Evolutionary conservation across 1,140 invertebrate genomes (phyloP).

Genomic region (Procambarus clarkii): DNA sequence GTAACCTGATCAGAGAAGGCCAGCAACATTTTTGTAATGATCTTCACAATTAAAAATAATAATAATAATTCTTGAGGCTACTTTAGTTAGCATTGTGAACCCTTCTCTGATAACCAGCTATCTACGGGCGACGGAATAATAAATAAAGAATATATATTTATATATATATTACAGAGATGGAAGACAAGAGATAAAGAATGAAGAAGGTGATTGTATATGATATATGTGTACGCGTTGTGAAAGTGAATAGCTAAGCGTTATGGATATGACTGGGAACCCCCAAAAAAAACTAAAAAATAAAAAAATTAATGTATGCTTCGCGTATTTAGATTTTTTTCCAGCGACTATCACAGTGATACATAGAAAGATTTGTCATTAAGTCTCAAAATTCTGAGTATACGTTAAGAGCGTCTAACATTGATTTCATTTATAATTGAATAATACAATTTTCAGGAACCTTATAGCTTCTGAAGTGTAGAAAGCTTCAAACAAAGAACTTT

Average conservation of each 20-base stretch:
- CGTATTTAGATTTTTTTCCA: not conserved
- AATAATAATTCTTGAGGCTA: not conserved
- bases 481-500: slow-evolving; percentile 25
- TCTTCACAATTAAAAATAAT: not conserved
- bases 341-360: not conserved
- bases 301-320: not conserved
- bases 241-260: not conserved
- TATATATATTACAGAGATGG: not conserved
- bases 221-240: not conserved
- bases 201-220: not conserved
- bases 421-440: not conserved
- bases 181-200: not conserved
- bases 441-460: not conserved
- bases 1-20: slow-evolving; percentile 1
- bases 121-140: not conserved
- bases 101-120: not conserved
- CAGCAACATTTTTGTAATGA: not conserved
- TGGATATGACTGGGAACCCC: not conserved
- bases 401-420: not conserved
- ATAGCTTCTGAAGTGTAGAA: slow-evolving; percentile 10
- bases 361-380: not conserved
- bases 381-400: not conserved
- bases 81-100: not conserved
- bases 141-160: not conserved
- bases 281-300: not conserved